Percentiles rank a stretch among this genome's conserved stretches.
These are phyloP conservation scores for Eristalinus aeneus DNA, from an alignment of 2,888 invertebrate genomes.

Conservation along the genomic window DNA sequence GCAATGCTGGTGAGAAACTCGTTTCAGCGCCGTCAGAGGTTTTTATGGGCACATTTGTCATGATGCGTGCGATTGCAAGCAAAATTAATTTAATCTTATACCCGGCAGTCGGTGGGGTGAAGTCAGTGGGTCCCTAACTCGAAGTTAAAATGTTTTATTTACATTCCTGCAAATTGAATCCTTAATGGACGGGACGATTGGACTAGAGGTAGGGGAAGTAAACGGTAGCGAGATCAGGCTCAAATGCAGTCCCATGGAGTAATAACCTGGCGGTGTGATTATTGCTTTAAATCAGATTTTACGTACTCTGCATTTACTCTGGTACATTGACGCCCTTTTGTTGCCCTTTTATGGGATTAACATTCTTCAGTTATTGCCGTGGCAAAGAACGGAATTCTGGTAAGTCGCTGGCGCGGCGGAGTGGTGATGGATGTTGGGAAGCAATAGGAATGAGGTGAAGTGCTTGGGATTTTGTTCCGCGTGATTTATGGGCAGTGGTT, in stretches of 20 bases:
- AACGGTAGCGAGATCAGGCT: too few relatives aligned
- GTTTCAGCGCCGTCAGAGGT: neutral
- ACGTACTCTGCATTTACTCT: neutral
- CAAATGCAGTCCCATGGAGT: neutral
- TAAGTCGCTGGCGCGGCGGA: neutral
- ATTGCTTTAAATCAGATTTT: conserved; percentile 30
- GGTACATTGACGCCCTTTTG: neutral
- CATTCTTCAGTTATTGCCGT: neutral
- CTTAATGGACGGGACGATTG: conserved; percentile 16
- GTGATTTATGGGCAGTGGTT: neutral
- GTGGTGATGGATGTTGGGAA: neutral
- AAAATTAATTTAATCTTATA: conserved; percentile 41
- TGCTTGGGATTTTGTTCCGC: neutral
- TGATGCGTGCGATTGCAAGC: conserved; percentile 40
- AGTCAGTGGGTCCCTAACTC: neutral
- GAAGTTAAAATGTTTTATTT: conserved; percentile 57
- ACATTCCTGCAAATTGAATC: conserved; percentile 54
- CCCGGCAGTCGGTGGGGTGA: neutral
- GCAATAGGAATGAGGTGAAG: neutral
- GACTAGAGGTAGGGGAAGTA: neutral
- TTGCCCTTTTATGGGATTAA: neutral
- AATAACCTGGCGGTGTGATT: conserved; percentile 2
- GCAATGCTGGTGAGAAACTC: neutral
- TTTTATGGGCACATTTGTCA: conserved; percentile 56
- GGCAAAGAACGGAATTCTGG: too few relatives aligned